Percentiles rank a stretch among this genome's conserved stretches.
These are phyloP conservation scores for Diplosoma virens DNA, from an alignment of 23 tunicate species.

Conservation along the genomic window DNA sequence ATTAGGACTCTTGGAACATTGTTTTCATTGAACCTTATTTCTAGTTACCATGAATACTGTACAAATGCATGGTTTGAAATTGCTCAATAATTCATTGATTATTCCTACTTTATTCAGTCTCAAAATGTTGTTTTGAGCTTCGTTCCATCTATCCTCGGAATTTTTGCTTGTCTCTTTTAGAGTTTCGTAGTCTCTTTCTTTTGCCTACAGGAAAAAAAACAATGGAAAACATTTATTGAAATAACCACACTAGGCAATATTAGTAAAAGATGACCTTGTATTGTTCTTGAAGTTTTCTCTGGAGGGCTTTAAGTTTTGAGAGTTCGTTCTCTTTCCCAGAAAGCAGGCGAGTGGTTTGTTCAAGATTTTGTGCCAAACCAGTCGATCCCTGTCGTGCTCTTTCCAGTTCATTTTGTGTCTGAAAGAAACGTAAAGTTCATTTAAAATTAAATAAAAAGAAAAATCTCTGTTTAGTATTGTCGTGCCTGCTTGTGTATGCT, in stretches of 20 bases:
- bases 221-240: not conserved
- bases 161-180: not conserved
- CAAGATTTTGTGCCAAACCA: slow-evolving; percentile 44
- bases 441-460: too few species aligned
- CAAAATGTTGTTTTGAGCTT: not conserved
- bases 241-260: too few species aligned
- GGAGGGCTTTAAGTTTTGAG: slow-evolving; percentile 17
- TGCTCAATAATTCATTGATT: too few species aligned
- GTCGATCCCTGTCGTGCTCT: slow-evolving; percentile 42
- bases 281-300: slow-evolving; percentile 27
- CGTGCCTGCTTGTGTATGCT: too few species aligned
- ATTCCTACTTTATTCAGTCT: slow-evolving; percentile 15
- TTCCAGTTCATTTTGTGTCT: slow-evolving; percentile 64
- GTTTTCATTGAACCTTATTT: too few species aligned
- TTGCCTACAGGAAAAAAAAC: slow-evolving; percentile 1
- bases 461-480: too few species aligned
- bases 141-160: not conserved
- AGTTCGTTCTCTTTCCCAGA: slow-evolving; percentile 37
- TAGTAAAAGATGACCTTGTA: not conserved
- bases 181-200: slow-evolving; percentile 5
- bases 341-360: slow-evolving; percentile 23
- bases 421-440: too few species aligned
- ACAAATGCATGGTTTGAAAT: too few species aligned
- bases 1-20: too few species aligned
- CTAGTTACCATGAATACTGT: too few species aligned